Conservation (phyloP, 1,140 invertebrate species). For the Drosophila rhopaloa region DNA sequence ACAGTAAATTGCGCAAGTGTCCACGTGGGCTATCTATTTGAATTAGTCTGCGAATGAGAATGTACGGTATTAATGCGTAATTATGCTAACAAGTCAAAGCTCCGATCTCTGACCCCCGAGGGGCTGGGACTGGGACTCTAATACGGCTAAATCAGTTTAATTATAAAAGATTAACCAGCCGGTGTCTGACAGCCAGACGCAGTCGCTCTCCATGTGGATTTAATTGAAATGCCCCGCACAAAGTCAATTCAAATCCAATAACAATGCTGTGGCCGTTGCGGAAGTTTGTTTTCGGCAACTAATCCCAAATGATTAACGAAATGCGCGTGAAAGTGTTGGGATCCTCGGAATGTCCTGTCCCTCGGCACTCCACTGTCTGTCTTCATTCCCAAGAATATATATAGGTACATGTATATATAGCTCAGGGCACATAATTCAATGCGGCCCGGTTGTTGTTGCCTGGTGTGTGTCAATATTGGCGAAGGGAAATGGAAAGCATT, state of each 20-base stretch:
- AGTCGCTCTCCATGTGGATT: constrained; percentile 21
- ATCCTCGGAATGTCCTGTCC: constrained; percentile 19
- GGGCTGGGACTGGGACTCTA: background rate
- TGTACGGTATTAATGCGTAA: constrained; percentile 77
- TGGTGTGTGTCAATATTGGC: constrained; percentile 55
- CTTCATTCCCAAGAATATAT: constrained; percentile 5
- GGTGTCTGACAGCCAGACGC: constrained; percentile 30
- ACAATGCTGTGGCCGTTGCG: constrained; percentile 55
- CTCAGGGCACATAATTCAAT: constrained; percentile 69
- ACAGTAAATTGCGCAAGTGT: constrained; percentile 57
- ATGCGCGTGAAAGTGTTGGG: constrained; percentile 79
- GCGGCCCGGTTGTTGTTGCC: constrained; percentile 42
- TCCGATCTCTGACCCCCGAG: constrained; percentile 19
- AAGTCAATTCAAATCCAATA: constrained; percentile 77
- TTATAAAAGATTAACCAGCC: constrained; percentile 78
- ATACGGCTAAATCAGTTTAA: constrained; percentile 73
- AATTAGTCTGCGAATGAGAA: constrained; percentile 75
- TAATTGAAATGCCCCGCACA: constrained; percentile 74
- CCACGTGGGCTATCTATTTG: constrained; percentile 58
- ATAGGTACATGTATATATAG: constrained; percentile 21
- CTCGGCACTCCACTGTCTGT: background rate
- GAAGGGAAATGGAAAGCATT: constrained; percentile 43
- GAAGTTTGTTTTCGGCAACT: constrained; percentile 75
- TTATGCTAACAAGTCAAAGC: constrained; percentile 80
- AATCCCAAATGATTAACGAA: constrained; percentile 81